Evolutionary conservation across 37 sponge, comb jelly and placozoan genomes (phyloP), one percentile per base, ranked within the genome.

Genomic region (Axinella damicornis): DNA sequence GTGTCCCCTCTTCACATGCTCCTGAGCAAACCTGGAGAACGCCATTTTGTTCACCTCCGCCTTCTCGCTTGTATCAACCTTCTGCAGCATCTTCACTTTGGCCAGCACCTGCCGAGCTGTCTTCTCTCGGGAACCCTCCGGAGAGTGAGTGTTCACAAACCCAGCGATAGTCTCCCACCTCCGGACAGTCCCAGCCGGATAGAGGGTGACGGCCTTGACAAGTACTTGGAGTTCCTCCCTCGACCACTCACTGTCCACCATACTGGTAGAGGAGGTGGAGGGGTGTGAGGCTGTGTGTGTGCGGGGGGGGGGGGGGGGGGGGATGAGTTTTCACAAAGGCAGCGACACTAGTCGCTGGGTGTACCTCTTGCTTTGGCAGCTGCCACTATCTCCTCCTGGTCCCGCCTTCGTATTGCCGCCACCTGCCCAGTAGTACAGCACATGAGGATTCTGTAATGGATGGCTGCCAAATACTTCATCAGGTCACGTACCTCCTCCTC

Each of bases 141-240:
- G 54, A 21, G 84, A 79, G 76, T 97, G 97, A 27, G 64, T 59
- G 80, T 97, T 94, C 69, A 97, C 73, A 66, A 82, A 97, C 38
- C 68, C 73, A 19, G 94, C 92, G n/a, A 97, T 97, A 30, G 84
- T 73, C 58, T 94, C 92, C 77, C 73, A 95, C 84, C 96, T 88
- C 56, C 86, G 86, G 2, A 83, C 84, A 34, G 99, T 98, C 5
- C 99, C 99, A 36, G 97, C 90, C 5, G 99, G 99, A 54, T 87
- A 90, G 33, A 91, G 65, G n/a, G 79, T 90, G 5, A 98, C 99
- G 30, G 95, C 99, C 60, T 98, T 98, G 5, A 98, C 89, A 25
- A 98, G 79, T 27, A 98, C 73, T 60, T 94, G 83, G 27, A 85
- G 79, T 40, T 98, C 97, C 33, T 94, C 94, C n/a, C 69, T 32